Evolutionary conservation across 2,797 vertebrate species (phyloP), one percentile per base, ranked within the genome.

Genomic region (Sebastes kiyomatsui): DNA sequence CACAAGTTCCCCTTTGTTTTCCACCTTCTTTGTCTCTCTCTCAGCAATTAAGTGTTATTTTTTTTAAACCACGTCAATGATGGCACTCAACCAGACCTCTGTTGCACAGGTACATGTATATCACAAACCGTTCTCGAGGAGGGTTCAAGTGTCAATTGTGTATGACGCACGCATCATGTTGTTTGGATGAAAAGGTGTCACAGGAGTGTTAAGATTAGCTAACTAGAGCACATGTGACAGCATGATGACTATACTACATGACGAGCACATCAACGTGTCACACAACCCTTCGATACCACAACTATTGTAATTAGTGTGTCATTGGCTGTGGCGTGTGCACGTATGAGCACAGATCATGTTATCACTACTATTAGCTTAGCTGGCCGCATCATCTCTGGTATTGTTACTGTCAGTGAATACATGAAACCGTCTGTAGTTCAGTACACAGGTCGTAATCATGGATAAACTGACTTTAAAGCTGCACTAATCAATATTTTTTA

Each of bases 301-400:
- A 30, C 28, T 33, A 2, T 22, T 85, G 54, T 13, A 33, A 81
- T 80, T 68, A 82, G 4, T 16, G 22, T 68, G 42, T 75, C 75
- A 73, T 33, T 52, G 49, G 20, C 49, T n/a, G 3, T 16, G 20
- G 49, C 20, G 1, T 9, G 3, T 52, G 49, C 20, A 18, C 0
- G 14, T 16, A 1, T 46, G 20, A 52, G 46, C 0, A 52, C 46
- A 49, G 46, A 49, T 49, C 0, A 49, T 49, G 46, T 49, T 49
- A 33, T 18, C 18, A 49, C 18, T 49, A 20, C 0, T 49, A 49
- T 20, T 49, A 49, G 7, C 46, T 49, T 18, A 49, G 7, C 46
- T 49, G 46, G 38, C 13, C 27, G 27, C 27, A 27, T 27, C 27
- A 27, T 27, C 27, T 27, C 27, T 27, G 27, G 27, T 27, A 27